Percentiles rank a stretch among this genome's conserved stretches.
phyloP scores from a whole-genome alignment of 2,888 invertebrate genomes.

The Salpingus planirostris region DNA sequence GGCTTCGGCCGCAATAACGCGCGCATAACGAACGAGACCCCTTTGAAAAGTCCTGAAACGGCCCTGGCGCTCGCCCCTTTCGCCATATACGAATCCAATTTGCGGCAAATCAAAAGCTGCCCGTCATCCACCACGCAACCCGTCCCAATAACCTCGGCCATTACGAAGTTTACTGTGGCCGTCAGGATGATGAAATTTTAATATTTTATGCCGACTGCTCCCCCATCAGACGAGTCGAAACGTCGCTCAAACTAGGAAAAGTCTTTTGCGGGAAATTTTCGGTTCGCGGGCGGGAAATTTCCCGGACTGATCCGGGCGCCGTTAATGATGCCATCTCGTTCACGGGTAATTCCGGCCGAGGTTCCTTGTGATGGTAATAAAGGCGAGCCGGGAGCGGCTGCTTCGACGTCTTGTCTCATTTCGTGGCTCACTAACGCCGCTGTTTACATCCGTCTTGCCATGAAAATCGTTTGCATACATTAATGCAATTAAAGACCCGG shows the following conservation, averaged over 20 bases:
- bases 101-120: constrained; percentile 34
- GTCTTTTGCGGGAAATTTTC: no score
- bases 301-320: background rate
- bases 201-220: no score
- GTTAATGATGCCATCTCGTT: constrained; percentile 23
- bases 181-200: constrained; percentile 21
- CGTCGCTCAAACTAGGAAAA: no score
- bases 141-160: constrained; percentile 19
- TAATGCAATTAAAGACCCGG: constrained; percentile 11
- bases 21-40: no score
- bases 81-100: constrained; percentile 34
- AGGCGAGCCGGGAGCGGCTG: constrained; percentile 11
- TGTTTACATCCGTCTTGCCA: constrained; percentile 36
- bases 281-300: no score
- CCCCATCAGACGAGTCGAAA: no score
- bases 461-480: constrained; percentile 37
- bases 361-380: constrained; percentile 18
- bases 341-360: constrained; percentile 18
- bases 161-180: constrained; percentile 18
- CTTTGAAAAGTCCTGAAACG: no score
- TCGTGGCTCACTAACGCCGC: constrained; percentile 36
- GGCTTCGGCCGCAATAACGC: no score
- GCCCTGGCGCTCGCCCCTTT: no score
- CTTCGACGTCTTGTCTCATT: constrained; percentile 29
- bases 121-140: constrained; percentile 32